These are phyloP conservation scores for Eumaeus atala DNA, from an alignment of 1,140 invertebrate genomes.

Conservation along the genomic window DNA sequence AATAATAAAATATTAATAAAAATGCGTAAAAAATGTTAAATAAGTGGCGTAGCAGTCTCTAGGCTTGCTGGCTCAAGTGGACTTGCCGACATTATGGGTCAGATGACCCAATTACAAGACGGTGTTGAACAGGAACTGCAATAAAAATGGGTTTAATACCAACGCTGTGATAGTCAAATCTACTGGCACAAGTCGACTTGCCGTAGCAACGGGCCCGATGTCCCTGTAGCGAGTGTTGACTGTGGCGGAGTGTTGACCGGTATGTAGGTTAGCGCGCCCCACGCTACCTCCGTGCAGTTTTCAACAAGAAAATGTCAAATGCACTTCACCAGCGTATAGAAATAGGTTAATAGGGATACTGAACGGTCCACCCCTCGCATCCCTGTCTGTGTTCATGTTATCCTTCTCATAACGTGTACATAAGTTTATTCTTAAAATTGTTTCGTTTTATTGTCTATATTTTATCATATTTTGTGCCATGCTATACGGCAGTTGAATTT, in stretches of 20 bases:
- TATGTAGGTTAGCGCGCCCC: conserved; percentile 67
- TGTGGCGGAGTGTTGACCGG: conserved; percentile 72
- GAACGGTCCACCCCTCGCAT: conserved; percentile 21
- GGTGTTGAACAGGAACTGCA: too few relatives aligned
- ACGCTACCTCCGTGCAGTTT: conserved; percentile 52
- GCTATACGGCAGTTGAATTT: too few relatives aligned
- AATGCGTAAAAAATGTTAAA: too few relatives aligned
- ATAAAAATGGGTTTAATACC: too few relatives aligned
- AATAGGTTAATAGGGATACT: conserved; percentile 53
- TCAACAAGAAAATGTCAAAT: conserved; percentile 67
- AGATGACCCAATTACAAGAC: too few relatives aligned
- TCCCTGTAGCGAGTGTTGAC: conserved; percentile 73
- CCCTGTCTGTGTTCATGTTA: conserved; percentile 9
- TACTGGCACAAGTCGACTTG: conserved; percentile 43
- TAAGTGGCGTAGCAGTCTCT: too few relatives aligned
- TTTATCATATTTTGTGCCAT: too few relatives aligned
- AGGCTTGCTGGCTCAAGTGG: too few relatives aligned
- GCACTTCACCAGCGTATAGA: conserved; percentile 42
- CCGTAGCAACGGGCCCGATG: conserved; percentile 52
- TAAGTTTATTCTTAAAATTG: neutral
- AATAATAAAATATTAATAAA: too few relatives aligned
- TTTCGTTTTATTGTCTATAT: too few relatives aligned
- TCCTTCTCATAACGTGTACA: neutral
- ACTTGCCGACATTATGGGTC: too few relatives aligned
- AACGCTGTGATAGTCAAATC: neutral